Percentiles rank a stretch among this genome's conserved stretches.
These are phyloP conservation scores for Plusia festucae DNA, from an alignment of 2,888 invertebrate genomes.

Conservation along the genomic window DNA sequence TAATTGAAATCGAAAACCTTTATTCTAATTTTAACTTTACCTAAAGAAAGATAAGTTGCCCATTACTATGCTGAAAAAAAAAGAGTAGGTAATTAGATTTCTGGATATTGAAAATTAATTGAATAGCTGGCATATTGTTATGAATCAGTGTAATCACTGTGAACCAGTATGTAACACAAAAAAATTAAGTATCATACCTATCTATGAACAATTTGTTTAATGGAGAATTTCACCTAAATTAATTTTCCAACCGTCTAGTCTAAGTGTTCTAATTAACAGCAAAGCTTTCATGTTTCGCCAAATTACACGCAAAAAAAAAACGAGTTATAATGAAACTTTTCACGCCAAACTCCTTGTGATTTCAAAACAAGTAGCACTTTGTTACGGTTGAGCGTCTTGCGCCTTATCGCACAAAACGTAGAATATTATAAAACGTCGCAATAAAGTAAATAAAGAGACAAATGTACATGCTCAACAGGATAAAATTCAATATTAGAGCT, in stretches of 20 bases:
- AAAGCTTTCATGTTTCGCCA: slow-evolving; percentile 11
- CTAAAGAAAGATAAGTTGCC: too few species aligned
- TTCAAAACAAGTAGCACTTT: slow-evolving; percentile 76
- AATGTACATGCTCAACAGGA: slow-evolving; percentile 73
- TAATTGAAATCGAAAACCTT: too few species aligned
- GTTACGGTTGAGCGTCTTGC: slow-evolving; percentile 80
- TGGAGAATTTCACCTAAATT: background rate
- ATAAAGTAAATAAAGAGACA: slow-evolving; percentile 87
- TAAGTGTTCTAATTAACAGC: slow-evolving; percentile 11
- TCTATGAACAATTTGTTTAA: background rate
- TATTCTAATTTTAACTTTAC: too few species aligned
- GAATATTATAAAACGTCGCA: slow-evolving; percentile 88
- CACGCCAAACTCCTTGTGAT: slow-evolving; percentile 66
- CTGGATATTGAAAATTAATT: too few species aligned
- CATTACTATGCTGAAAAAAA: too few species aligned
- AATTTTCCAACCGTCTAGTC: slow-evolving; percentile 10
- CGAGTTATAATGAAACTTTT: slow-evolving; percentile 44
- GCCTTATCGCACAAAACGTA: slow-evolving; percentile 82
- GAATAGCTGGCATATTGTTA: too few species aligned
- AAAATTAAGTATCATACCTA: too few species aligned
- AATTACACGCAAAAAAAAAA: slow-evolving; percentile 23
- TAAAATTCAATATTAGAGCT: slow-evolving; percentile 61
- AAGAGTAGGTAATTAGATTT: too few species aligned
- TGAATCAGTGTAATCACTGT: too few species aligned
- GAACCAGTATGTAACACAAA: too few species aligned